Evolutionary conservation across 2,797 vertebrate genomes (phyloP).

Genomic region (Etheostoma perlongum): DNA sequence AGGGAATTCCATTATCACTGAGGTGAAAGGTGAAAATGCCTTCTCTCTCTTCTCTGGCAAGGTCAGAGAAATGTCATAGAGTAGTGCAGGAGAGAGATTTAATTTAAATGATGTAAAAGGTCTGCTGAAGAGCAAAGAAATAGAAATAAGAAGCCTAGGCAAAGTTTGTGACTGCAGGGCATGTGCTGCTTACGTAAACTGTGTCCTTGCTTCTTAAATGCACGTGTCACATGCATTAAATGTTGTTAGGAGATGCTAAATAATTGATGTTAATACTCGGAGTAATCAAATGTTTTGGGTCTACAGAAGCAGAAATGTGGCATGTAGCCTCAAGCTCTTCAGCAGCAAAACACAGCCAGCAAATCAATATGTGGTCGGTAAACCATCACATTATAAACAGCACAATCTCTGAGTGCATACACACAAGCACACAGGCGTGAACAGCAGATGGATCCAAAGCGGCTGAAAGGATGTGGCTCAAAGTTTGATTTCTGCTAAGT

Average conservation of each 20-base stretch:
- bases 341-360: conserved; percentile 63
- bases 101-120: conserved; percentile 68
- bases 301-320: conserved; percentile 56
- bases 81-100: conserved; percentile 36
- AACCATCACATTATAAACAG: conserved; percentile 74
- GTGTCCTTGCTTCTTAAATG: conserved; percentile 21
- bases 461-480: conserved; percentile 12
- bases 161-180: conserved; percentile 7
- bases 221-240: conserved; percentile 3
- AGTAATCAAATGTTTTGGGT: conserved; percentile 59
- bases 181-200: background rate
- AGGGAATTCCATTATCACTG: conserved; percentile 71
- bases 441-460: conserved; percentile 49
- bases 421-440: conserved; percentile 21
- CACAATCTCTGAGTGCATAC: conserved; percentile 28
- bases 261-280: conserved; percentile 37
- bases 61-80: conserved; percentile 58
- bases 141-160: conserved; percentile 7
- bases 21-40: conserved; percentile 69
- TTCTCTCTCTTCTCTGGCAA: conserved; percentile 46
- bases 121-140: conserved; percentile 26
- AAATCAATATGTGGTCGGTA: conserved; percentile 74
- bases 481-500: conserved; percentile 47
- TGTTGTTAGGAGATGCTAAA: conserved; percentile 22
- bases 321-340: conserved; percentile 42